phyloP scores from a whole-genome alignment of 92 coral and sea anemone genomes.

The Bergia sp. region DNA sequence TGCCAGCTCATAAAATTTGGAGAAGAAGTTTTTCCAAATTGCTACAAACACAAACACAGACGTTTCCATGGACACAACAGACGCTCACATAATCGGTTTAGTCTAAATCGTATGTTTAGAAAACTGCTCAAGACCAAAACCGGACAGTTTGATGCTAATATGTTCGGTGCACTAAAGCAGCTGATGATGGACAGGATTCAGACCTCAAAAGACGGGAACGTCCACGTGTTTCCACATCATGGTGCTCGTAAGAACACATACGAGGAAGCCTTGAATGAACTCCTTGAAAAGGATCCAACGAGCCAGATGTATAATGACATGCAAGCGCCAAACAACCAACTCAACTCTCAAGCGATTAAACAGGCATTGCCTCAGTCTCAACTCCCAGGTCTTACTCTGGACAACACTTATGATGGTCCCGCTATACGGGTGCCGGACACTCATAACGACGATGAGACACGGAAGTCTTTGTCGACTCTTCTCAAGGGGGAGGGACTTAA shows the following conservation, averaged over 20 bases:
- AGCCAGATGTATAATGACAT: constrained; percentile 24
- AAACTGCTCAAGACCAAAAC: constrained; percentile 30
- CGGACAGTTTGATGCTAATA: constrained; percentile 26
- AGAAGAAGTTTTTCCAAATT: constrained; percentile 1
- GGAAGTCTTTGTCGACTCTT: constrained; percentile 3
- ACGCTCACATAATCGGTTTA: background rate
- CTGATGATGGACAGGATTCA: constrained; percentile 65
- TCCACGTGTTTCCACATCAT: constrained; percentile 68
- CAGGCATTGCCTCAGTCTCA: constrained; percentile 1
- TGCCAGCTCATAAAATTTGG: constrained; percentile 33
- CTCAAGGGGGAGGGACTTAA: constrained; percentile 35
- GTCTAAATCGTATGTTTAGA: constrained; percentile 8
- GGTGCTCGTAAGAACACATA: constrained; percentile 63
- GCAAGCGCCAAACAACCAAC: background rate
- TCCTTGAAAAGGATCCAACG: constrained; percentile 47
- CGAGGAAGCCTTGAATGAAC: constrained; percentile 64
- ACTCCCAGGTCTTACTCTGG: constrained; percentile 34
- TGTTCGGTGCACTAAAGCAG: constrained; percentile 49
- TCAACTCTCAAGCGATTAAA: background rate
- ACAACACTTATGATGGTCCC: constrained; percentile 61
- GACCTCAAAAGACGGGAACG: constrained; percentile 75
- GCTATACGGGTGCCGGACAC: constrained; percentile 68
- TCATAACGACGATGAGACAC: background rate
- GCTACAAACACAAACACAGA: constrained; percentile 16
- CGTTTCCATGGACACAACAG: constrained; percentile 13